These are phyloP conservation scores for Felis catus DNA, from an alignment of 2,113 vertebrate genomes.

Conservation along the genomic window DNA sequence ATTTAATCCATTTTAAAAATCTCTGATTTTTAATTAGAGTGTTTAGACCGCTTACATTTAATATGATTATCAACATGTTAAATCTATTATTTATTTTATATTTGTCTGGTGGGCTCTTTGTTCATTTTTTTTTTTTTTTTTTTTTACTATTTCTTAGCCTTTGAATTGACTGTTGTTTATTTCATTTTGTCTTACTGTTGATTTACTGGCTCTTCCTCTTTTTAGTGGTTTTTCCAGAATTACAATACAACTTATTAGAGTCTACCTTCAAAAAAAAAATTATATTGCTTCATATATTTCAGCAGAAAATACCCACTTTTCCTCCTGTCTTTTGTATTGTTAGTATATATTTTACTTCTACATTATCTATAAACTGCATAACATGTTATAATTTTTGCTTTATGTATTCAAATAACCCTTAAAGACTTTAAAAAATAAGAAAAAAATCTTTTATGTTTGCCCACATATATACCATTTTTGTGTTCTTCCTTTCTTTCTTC, in stretches of 20 bases:
- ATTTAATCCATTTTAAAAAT: not conserved
- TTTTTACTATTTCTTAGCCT: not conserved
- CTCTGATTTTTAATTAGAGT: constrained; percentile 46
- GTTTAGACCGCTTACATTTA: constrained; percentile 30
- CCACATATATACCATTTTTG: not conserved
- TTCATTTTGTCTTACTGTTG: not conserved
- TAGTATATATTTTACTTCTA: not conserved
- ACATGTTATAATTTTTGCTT: not conserved
- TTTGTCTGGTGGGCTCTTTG: not conserved
- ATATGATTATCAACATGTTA: not conserved
- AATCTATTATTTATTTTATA: not conserved
- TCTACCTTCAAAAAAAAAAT: not conserved
- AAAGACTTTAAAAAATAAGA: not conserved
- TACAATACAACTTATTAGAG: not conserved
- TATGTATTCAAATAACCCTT: not conserved
- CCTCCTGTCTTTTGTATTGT: not conserved
- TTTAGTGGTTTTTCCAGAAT: not conserved
- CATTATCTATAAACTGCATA: not conserved
- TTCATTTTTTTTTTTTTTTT: not conserved
- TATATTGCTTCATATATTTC: not conserved
- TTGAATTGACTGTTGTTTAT: not conserved
- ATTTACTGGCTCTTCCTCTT: not conserved
- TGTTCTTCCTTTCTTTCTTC: not conserved
- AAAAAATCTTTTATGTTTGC: not conserved
- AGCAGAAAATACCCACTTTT: not conserved